Conservation (phyloP, 2,797 vertebrate genomes). For the Vespertilio murinus region DNA sequence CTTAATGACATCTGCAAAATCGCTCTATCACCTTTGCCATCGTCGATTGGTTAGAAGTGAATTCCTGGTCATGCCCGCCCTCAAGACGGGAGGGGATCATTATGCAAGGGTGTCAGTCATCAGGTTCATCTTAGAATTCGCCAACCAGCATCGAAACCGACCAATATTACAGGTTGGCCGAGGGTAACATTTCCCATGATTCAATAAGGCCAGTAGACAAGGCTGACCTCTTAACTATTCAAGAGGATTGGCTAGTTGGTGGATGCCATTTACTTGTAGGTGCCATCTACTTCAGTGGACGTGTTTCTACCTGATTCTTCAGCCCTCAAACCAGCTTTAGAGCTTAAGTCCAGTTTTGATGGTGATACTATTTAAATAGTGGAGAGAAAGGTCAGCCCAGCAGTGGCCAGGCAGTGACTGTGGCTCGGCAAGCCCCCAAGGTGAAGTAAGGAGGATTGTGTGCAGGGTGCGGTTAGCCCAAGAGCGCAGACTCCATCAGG, state of each 20-base stretch:
- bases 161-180: fast-evolving
- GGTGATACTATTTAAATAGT: not conserved
- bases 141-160: not conserved
- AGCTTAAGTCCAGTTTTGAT: not conserved
- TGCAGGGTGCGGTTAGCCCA: fast-evolving
- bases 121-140: not conserved
- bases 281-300: not conserved
- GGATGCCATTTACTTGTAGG: not conserved
- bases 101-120: too few species aligned
- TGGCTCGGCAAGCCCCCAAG: not conserved
- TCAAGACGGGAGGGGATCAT: not conserved
- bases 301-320: not conserved
- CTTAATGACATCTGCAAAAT: not conserved
- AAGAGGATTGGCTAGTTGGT: not conserved
- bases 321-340: not conserved
- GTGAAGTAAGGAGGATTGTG: not conserved
- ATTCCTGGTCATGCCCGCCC: not conserved
- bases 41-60: not conserved
- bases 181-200: not conserved
- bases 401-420: not conserved
- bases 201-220: not conserved
- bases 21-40: not conserved
- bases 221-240: not conserved
- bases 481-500: fast-evolving
- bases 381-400: not conserved